These are phyloP conservation scores for Emesis castigata DNA, from an alignment of 2,888 invertebrate genomes.

Conservation along the genomic window DNA sequence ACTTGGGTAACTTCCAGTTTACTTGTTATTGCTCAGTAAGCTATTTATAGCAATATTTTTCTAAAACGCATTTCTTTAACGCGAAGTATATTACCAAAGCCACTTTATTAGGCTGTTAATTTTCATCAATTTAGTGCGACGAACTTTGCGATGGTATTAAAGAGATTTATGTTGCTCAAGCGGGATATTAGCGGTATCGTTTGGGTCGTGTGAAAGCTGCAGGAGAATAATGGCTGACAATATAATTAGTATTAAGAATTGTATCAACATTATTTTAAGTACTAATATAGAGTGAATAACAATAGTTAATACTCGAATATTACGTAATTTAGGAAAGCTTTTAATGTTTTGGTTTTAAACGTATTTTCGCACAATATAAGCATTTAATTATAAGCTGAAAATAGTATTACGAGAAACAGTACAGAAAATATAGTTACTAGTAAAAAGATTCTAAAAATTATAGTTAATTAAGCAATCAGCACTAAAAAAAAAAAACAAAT, in stretches of 20 bases:
- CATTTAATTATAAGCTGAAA: neutral
- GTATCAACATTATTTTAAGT: constrained; percentile 25
- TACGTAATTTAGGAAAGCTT: constrained; percentile 25
- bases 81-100: neutral
- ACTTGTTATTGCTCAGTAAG: no score
- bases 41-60: no score
- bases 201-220: constrained; percentile 77
- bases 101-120: neutral
- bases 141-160: constrained; percentile 7
- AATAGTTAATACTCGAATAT: constrained; percentile 41
- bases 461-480: neutral
- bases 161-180: constrained; percentile 26
- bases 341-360: neutral
- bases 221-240: constrained; percentile 86
- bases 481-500: neutral
- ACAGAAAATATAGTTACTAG: neutral
- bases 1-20: no score
- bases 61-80: no score
- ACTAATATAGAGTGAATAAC: constrained; percentile 7
- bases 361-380: constrained; percentile 23
- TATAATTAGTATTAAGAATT: constrained; percentile 66
- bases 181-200: constrained; percentile 48
- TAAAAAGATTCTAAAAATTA: neutral
- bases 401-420: neutral
- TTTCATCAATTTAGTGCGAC: constrained; percentile 13